Percentiles rank a stretch among this genome's conserved stretches.
These are phyloP conservation scores for Miichthys miiuy DNA, from an alignment of 2,797 vertebrate species.

Conservation along the genomic window DNA sequence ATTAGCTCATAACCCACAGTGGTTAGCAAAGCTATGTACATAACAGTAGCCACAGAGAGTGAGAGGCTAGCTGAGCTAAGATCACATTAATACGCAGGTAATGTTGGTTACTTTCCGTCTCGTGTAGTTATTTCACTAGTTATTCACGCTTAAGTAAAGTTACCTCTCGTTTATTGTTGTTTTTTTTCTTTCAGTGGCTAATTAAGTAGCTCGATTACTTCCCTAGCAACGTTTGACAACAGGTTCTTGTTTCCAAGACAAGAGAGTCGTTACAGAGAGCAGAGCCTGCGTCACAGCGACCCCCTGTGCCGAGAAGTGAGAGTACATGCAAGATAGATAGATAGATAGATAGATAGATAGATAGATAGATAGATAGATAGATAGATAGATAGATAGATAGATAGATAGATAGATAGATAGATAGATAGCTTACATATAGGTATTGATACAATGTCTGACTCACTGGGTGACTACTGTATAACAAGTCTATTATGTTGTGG, in stretches of 20 bases:
- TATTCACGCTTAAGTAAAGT: neutral
- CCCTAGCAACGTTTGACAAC: conserved; percentile 84
- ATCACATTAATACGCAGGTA: rapidly evolving
- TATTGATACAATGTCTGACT: neutral
- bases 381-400: no score
- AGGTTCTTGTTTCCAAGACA: conserved; percentile 64
- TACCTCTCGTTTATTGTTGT: conserved; percentile 33
- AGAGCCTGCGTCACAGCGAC: conserved; percentile 51
- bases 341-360: no score
- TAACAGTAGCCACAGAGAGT: neutral
- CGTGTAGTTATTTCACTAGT: neutral
- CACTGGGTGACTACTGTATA: neutral
- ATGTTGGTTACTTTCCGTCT: neutral
- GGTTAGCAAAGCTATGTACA: conserved; percentile 10
- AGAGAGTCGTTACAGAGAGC: conserved; percentile 38
- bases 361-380: no score
- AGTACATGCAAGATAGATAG: conserved; percentile 3
- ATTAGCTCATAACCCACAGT: neutral
- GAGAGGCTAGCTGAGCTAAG: conserved; percentile 40
- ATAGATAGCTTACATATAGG: neutral
- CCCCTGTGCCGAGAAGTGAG: neutral
- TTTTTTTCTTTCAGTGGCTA: conserved; percentile 2
- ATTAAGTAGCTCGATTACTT: conserved; percentile 57
- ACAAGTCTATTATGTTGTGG: neutral
- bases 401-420: no score